phyloP scores from a whole-genome alignment of 2,797 vertebrate species.

The Trachurus trachurus region DNA sequence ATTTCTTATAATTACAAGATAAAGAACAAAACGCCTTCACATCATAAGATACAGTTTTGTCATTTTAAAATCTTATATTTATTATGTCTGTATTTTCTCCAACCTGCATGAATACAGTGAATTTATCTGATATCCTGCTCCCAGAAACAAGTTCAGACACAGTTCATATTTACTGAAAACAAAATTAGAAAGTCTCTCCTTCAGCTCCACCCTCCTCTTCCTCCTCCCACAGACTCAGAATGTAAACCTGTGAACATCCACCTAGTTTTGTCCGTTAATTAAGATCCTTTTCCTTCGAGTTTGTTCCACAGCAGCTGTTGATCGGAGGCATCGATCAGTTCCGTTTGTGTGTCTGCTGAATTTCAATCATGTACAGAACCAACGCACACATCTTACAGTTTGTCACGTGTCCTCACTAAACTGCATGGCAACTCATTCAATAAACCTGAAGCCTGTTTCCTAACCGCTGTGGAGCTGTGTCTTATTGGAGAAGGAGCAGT shows the following conservation, averaged over 20 bases:
- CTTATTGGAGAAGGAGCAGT: too few relatives aligned
- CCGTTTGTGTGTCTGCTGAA: not conserved
- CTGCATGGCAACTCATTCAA: slow-evolving; percentile 42
- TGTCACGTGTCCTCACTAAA: slow-evolving; percentile 28
- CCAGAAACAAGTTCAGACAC: too few relatives aligned
- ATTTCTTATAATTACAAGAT: too few relatives aligned
- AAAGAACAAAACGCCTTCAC: too few relatives aligned
- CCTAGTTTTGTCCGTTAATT: not conserved
- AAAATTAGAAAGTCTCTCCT: not conserved
- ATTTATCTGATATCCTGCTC: too few relatives aligned
- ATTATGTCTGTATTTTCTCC: too few relatives aligned
- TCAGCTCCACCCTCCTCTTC: not conserved
- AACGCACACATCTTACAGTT: not conserved
- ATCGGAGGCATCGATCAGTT: not conserved
- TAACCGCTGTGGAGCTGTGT: not conserved
- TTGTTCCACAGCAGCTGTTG: not conserved
- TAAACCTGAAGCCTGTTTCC: slow-evolving; percentile 44
- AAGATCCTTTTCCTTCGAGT: not conserved
- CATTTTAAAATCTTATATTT: too few relatives aligned
- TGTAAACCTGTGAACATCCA: not conserved
- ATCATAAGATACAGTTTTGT: too few relatives aligned
- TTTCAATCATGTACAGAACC: slow-evolving; percentile 26
- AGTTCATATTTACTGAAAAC: too few relatives aligned
- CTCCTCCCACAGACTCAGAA: not conserved
- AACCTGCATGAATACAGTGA: too few relatives aligned